Evolutionary conservation across 2,797 vertebrate genomes (phyloP), one percentile per base, ranked within the genome.

Genomic region (Semaprochilodus insignis): DNA sequence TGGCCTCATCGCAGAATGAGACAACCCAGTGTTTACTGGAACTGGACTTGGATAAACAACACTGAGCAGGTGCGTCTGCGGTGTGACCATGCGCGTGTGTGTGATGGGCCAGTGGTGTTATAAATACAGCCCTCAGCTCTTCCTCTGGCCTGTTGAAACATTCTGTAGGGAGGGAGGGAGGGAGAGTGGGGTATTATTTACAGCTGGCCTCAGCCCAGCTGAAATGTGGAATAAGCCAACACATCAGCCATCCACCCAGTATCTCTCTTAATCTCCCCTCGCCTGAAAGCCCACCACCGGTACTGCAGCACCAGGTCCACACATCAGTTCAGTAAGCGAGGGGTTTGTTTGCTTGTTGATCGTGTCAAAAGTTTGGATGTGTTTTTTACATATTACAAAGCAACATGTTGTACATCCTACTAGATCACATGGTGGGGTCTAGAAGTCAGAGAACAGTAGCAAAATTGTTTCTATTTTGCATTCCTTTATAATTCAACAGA

Each of bases 81-180:
- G 71, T 81, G 65, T 75, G 80, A 73, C 55, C 52, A 63, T 82
- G 57, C 81, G 31, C n/a, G 25, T 78, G 76, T 83, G 66, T 36
- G 8, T 66, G 81, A 69, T 27, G 34, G 80, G 74, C 52, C 21
- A 34, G 34, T 75, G 72, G 60, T 17, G 74, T 81, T 87, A 88
- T 85, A 88, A 87, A 88, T 88, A 88, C 48, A 85, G 69, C 66
- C 55, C 78, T 57, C 60, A 78, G 74, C 77, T 67, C 73, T 76
- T 80, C 76, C 71, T 79, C 59, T 80, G 73, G 74, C 80, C 77
- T 74, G 80, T 81, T 80, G 36, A 85, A 85, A 82, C 80, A 88
- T 85, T 87, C 85, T 81, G 48, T 77, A 75, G 84, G 67, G 82
- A 78, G 82, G 77, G 67, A 83, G 55, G 57, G 78, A 75, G 55